phyloP scores from a whole-genome alignment of 2,113 vertebrate genomes.

The Orycteropus afer region DNA sequence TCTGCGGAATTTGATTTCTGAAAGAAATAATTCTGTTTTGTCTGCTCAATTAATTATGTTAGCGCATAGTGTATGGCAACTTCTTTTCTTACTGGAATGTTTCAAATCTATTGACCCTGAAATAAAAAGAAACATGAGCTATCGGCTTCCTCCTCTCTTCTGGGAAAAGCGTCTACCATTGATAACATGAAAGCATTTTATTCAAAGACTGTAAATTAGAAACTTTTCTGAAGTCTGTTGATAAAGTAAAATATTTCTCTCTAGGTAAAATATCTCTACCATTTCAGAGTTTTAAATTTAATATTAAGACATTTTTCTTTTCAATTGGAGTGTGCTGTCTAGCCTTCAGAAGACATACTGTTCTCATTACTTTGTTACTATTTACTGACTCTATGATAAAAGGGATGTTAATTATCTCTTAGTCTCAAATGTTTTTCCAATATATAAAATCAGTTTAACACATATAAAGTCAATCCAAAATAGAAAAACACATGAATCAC shows the following conservation, averaged over 20 bases:
- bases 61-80: not conserved
- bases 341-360: not conserved
- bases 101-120: not conserved
- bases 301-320: not conserved
- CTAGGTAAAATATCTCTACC: not conserved
- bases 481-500: not conserved
- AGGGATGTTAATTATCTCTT: not conserved
- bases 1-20: not conserved
- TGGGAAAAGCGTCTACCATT: not conserved
- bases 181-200: not conserved
- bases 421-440: not conserved
- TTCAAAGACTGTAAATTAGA: not conserved
- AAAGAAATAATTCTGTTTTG: not conserved
- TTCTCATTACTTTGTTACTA: not conserved
- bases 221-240: not conserved
- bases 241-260: not conserved
- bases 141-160: not conserved
- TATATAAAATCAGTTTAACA: not conserved
- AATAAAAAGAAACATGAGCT: not conserved
- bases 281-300: not conserved
- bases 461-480: not conserved
- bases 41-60: not conserved
- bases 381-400: not conserved
- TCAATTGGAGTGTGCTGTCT: not conserved
- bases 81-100: slow-evolving; percentile 14